Conservation (phyloP, 2,888 invertebrate species). For the Norana najaformis region DNA sequence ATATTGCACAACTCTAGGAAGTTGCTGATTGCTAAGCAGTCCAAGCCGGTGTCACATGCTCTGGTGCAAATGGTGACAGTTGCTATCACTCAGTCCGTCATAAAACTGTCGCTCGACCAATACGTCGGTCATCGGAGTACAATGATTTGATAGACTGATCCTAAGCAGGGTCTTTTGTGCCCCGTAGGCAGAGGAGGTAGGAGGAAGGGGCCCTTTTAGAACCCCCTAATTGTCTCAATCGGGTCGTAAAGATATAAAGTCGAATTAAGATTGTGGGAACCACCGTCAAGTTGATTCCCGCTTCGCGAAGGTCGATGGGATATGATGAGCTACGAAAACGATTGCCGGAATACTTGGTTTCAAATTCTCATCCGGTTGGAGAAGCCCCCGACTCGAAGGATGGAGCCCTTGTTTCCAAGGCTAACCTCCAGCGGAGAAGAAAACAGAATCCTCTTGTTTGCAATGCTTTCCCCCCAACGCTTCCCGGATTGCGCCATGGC, state of each 20-base stretch:
- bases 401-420: too few relatives aligned
- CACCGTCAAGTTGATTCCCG: too few relatives aligned
- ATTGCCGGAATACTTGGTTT: too few relatives aligned
- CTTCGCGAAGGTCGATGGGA: too few relatives aligned
- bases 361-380: too few relatives aligned
- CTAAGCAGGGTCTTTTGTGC: too few relatives aligned
- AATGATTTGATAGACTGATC: neutral
- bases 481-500: too few relatives aligned
- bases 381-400: too few relatives aligned
- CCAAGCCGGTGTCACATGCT: neutral
- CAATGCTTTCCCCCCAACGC: too few relatives aligned
- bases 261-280: neutral
- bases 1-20: neutral
- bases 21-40: neutral
- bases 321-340: too few relatives aligned
- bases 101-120: conserved; percentile 13
- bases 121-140: neutral
- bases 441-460: too few relatives aligned
- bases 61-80: neutral
- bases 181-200: neutral
- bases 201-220: neutral
- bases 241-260: neutral
- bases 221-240: neutral
- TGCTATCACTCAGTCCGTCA: neutral
- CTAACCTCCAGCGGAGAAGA: too few relatives aligned